These are phyloP conservation scores for Chaetophractus vellerosus DNA, from an alignment of 2,797 vertebrate species.

Conservation along the genomic window DNA sequence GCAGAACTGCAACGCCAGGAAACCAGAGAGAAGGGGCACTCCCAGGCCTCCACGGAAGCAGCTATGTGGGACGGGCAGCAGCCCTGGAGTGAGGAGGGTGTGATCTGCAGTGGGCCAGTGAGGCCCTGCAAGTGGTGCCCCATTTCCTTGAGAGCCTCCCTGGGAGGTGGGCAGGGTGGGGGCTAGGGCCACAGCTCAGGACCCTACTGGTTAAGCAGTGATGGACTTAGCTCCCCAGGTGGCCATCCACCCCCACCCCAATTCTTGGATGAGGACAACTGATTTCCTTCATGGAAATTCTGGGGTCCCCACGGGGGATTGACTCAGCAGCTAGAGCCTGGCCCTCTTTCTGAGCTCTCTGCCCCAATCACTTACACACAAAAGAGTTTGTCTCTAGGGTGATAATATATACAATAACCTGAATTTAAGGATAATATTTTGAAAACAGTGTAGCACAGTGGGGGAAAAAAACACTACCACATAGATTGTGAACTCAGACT, in stretches of 20 bases:
- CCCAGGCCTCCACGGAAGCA: background rate
- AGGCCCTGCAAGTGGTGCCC: background rate
- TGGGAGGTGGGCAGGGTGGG: background rate
- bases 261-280: background rate
- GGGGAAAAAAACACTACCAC: background rate
- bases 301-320: background rate
- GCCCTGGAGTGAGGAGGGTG: background rate
- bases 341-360: background rate
- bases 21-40: background rate
- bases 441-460: background rate
- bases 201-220: background rate
- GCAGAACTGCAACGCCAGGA: background rate
- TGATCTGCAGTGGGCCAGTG: background rate
- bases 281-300: constrained; percentile 37
- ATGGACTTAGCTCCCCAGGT: background rate
- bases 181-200: background rate
- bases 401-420: background rate
- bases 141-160: background rate
- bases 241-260: background rate
- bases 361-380: background rate
- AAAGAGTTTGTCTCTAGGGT: constrained; percentile 9
- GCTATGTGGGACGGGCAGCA: background rate
- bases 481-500: background rate
- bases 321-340: background rate
- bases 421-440: constrained; percentile 3